Conservation (phyloP, 2,797 vertebrate genomes). For the Pseudopleuronectes americanus region DNA sequence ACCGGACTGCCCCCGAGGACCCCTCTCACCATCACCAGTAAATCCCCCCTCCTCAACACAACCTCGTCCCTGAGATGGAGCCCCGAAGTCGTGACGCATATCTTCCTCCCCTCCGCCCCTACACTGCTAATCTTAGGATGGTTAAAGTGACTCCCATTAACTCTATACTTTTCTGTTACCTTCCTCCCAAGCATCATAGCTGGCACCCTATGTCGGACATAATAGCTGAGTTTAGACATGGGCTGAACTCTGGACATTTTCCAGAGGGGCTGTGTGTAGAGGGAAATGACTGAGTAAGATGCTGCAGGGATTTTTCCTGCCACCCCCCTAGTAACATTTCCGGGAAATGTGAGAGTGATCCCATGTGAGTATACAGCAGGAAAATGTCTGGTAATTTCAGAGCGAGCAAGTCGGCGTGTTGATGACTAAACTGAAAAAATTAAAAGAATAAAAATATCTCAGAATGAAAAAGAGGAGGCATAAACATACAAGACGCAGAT, state of each 20-base stretch:
- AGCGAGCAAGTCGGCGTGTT: no score
- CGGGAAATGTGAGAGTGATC: no score
- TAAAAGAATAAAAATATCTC: no score
- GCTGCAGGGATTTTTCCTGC: no score
- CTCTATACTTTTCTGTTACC: constrained; percentile 7
- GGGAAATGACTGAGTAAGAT: no score
- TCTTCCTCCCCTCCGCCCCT: not conserved
- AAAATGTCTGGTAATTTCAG: no score
- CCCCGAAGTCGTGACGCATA: constrained; percentile 20
- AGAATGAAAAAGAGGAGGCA: no score
- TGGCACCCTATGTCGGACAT: constrained; percentile 20
- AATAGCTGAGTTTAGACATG: not conserved
- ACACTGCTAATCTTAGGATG: constrained; percentile 7
- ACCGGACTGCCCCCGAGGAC: constrained; percentile 73
- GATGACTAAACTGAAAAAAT: no score
- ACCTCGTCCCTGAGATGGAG: constrained; percentile 54
- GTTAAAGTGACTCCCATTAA: constrained; percentile 7
- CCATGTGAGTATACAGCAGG: no score
- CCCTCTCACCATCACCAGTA: constrained; percentile 16
- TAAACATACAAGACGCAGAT: no score
- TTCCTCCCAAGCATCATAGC: constrained; percentile 6
- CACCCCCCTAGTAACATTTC: no score
- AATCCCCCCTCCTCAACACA: constrained; percentile 37
- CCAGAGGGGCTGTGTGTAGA: no score
- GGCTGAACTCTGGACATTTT: not conserved